Evolutionary conservation across 2,888 invertebrate species (phyloP), one percentile per base, ranked within the genome.

Genomic region (Octonoba sinensis): DNA sequence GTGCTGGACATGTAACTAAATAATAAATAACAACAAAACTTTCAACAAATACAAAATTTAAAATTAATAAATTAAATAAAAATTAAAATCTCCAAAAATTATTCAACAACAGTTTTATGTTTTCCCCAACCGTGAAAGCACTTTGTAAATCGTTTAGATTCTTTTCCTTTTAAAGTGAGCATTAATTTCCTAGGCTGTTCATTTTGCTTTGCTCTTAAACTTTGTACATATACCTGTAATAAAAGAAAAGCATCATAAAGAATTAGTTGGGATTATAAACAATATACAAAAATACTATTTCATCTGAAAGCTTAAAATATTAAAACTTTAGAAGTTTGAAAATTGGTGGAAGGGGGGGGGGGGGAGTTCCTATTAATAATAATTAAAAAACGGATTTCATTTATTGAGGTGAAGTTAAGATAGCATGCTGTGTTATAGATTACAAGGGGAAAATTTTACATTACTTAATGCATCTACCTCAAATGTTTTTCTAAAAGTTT

Each of bases 71-170:
- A 11, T 36, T 36, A 36, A 27, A 36, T 11, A 11, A 36, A 36
- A 36, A 36, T 36, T 36, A 36, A 36, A 36, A 36, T 8, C 36
- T 4, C 11, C 6, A 36, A 36, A 36, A 36, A 36, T 84, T 64
- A 94, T 87, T 93, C 93, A 1, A 93, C 93, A 46, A 94, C 92
- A 84, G 91, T 91, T 89, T 96, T 96, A 89, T 96, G 95, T 85
- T 92, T 91, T 83, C 96, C 94, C 99, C 99, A 99, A 78, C 97
- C 99, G 88, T 99, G 99, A 92, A 99, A 99, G 90, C 99, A 99
- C 90, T 97, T 97, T 84, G 94, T 95, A 90, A 99, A 99, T 87
- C 96, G 91, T 86, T 93, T 92, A 16, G 97, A 96, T 90, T 99
- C 99, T 87, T 97, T 97, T 88, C 96, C 95, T 90, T 98, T 99